Percentiles rank a stretch among this genome's conserved stretches.
These are phyloP conservation scores for Isurus oxyrinchus DNA, from an alignment of 2,113 vertebrate genomes.

Conservation along the genomic window DNA sequence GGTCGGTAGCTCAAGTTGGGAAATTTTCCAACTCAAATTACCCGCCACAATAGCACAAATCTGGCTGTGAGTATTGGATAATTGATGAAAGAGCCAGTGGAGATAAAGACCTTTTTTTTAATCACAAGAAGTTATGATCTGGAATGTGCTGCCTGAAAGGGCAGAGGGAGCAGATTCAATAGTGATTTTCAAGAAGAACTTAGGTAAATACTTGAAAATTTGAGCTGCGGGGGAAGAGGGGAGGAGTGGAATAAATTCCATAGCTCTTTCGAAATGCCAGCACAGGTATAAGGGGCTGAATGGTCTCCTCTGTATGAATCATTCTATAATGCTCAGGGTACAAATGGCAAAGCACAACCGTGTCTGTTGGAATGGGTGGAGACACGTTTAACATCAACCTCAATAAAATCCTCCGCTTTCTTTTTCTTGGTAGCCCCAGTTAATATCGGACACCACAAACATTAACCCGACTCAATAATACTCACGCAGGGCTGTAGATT, in stretches of 20 bases:
- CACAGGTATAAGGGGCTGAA: neutral
- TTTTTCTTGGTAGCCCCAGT: neutral
- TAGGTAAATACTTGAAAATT: too few relatives aligned
- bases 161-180: too few relatives aligned
- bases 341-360: neutral
- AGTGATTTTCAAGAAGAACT: too few relatives aligned
- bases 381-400: neutral
- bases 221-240: too few relatives aligned
- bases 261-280: neutral
- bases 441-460: neutral
- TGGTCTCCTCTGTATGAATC: neutral
- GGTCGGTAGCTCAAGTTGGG: too few relatives aligned
- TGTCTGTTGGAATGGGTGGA: neutral
- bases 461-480: slow-evolving; percentile 36
- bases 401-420: neutral
- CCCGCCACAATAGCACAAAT: too few relatives aligned
- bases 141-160: too few relatives aligned
- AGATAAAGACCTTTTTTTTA: too few relatives aligned
- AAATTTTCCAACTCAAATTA: too few relatives aligned
- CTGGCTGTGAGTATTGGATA: too few relatives aligned
- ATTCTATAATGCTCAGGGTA: neutral
- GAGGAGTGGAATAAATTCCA: neutral
- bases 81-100: too few relatives aligned
- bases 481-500: slow-evolving; percentile 85
- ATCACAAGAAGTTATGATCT: too few relatives aligned